phyloP scores from a whole-genome alignment of 2,888 invertebrate species.

The Chelonus formosanus region DNA sequence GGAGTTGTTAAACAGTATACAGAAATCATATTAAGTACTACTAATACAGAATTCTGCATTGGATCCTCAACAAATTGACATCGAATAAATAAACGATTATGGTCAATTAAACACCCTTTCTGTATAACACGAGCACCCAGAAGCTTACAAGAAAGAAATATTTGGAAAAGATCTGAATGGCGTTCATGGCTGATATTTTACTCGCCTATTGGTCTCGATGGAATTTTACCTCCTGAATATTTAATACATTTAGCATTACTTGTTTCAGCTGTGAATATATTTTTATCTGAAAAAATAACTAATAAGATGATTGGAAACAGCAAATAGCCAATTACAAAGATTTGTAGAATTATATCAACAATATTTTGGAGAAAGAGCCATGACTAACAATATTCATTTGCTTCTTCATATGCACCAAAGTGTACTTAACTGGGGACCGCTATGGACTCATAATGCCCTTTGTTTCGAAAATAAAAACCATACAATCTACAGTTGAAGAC shows the following conservation, averaged over 20 bases:
- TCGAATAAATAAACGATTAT: conserved; percentile 10
- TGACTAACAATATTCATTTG: too few species aligned
- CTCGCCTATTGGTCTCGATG: background rate
- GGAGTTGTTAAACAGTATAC: conserved; percentile 25
- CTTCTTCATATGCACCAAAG: too few species aligned
- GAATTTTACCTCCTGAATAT: conserved; percentile 34
- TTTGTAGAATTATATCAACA: conserved; percentile 19
- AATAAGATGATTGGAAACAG: conserved; percentile 1
- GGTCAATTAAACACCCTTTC: conserved; percentile 22
- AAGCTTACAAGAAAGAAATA: too few species aligned
- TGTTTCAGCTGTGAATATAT: conserved; percentile 4
- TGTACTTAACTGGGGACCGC: too few species aligned
- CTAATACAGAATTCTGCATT: conserved; percentile 22
- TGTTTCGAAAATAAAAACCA: conserved; percentile 26
- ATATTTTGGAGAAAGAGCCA: background rate
- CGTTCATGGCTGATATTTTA: too few species aligned
- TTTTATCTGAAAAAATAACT: conserved; percentile 15
- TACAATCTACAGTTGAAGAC: conserved; percentile 19
- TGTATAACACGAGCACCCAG: conserved; percentile 28
- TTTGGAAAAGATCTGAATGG: too few species aligned
- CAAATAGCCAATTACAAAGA: conserved; percentile 2
- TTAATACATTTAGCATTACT: conserved; percentile 27
- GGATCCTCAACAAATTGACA: conserved; percentile 11
- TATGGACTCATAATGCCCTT: too few species aligned
- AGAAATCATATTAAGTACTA: conserved; percentile 21